phyloP scores from a whole-genome alignment of 2,888 invertebrate genomes.

The Lepidocyrtoides sp. region DNA sequence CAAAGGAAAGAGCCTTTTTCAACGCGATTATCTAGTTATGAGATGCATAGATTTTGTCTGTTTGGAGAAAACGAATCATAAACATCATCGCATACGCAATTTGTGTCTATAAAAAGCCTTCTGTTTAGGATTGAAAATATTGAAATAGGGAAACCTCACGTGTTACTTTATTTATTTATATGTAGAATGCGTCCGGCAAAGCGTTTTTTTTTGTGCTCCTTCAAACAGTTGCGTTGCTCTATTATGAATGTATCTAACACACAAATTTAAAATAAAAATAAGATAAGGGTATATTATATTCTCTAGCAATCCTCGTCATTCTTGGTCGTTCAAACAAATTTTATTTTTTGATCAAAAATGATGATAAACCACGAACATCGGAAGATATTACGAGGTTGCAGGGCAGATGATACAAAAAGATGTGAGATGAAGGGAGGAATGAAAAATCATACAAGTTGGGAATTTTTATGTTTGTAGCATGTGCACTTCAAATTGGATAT shows the following conservation, averaged over 20 bases:
- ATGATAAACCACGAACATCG: slow-evolving; percentile 33
- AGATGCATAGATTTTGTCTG: slow-evolving; percentile 40
- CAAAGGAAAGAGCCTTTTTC: not conserved
- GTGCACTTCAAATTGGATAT: slow-evolving; percentile 43
- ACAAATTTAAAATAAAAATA: not conserved
- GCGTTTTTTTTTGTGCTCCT: not conserved
- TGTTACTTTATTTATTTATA: not conserved
- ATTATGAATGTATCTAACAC: too few relatives aligned
- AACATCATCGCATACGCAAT: slow-evolving; percentile 25
- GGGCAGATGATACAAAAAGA: slow-evolving; percentile 31
- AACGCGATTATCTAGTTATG: slow-evolving; percentile 21
- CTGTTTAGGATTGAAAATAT: not conserved
- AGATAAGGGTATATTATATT: not conserved
- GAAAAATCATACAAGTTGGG: slow-evolving; percentile 38
- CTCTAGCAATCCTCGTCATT: not conserved
- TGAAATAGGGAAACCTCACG: not conserved
- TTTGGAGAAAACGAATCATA: slow-evolving; percentile 47
- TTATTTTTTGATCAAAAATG: slow-evolving; percentile 42
- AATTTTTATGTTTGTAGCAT: slow-evolving; percentile 43
- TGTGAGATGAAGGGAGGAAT: not conserved
- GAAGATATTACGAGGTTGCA: slow-evolving; percentile 16
- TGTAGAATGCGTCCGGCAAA: not conserved
- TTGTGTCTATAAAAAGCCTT: too few relatives aligned
- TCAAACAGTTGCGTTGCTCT: too few relatives aligned
- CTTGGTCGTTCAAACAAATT: slow-evolving; percentile 46